phyloP scores from a whole-genome alignment of 2,888 invertebrate species.

The Dendrolimus houi region DNA sequence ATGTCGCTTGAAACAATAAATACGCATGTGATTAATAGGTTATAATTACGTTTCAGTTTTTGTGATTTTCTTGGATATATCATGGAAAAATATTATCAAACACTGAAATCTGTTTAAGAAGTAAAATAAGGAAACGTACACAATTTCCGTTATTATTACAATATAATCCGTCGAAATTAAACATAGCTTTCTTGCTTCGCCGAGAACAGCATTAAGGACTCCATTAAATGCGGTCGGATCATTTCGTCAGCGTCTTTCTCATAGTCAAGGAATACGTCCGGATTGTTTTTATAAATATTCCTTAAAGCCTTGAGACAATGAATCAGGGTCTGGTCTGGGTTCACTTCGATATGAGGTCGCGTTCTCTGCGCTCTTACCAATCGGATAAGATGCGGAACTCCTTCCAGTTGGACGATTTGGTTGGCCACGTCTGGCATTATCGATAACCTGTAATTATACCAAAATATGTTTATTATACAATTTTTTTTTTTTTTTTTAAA shows the following conservation, averaged over 20 bases:
- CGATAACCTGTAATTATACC: constrained; percentile 70
- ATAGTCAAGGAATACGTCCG: constrained; percentile 50
- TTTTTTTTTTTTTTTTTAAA: too few relatives aligned
- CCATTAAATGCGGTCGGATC: constrained; percentile 84
- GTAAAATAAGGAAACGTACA: too few relatives aligned
- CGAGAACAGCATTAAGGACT: constrained; percentile 87
- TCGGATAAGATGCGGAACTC: constrained; percentile 79
- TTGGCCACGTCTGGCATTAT: constrained; percentile 80
- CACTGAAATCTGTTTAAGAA: too few relatives aligned
- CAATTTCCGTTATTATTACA: not conserved
- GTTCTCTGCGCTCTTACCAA: constrained; percentile 78
- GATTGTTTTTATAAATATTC: constrained; percentile 61
- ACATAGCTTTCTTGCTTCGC: constrained; percentile 89
- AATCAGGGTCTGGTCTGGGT: constrained; percentile 62
- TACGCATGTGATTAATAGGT: too few relatives aligned
- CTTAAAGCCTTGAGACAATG: constrained; percentile 64
- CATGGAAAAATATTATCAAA: too few relatives aligned
- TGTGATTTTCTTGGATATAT: too few relatives aligned
- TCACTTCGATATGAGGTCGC: constrained; percentile 43
- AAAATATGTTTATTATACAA: too few relatives aligned
- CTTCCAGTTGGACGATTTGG: constrained; percentile 83
- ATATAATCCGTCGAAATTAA: constrained; percentile 32
- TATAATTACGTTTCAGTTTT: too few relatives aligned
- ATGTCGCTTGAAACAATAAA: too few relatives aligned
- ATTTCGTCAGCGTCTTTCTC: constrained; percentile 82